Evolutionary conservation across 2,113 vertebrate genomes (phyloP).

Genomic region (Excalfactoria chinensis): DNA sequence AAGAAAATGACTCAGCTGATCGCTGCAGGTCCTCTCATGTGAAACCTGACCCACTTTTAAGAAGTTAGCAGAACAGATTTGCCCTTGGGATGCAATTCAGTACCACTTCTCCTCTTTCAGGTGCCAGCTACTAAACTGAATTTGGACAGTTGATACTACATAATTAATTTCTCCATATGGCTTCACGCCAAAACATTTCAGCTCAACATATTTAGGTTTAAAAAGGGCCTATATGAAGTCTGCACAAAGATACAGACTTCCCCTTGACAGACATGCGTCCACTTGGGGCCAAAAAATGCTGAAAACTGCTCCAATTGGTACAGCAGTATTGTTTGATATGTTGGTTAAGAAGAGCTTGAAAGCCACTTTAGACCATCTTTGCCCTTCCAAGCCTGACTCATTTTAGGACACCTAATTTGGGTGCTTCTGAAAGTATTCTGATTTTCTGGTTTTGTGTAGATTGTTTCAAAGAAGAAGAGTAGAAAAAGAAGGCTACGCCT

Average conservation of each 20-base stretch:
- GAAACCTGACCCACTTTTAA: slow-evolving; percentile 6
- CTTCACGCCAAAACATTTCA: neutral
- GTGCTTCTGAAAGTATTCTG: slow-evolving; percentile 31
- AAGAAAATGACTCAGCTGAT: slow-evolving; percentile 8
- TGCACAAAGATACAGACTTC: neutral
- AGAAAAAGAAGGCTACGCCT: neutral
- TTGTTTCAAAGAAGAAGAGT: neutral
- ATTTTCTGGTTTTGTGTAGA: slow-evolving; percentile 3
- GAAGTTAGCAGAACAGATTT: neutral
- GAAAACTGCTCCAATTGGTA: neutral
- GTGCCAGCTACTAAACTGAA: neutral
- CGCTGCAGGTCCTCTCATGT: neutral
- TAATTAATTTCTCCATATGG: neutral
- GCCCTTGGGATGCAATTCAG: neutral
- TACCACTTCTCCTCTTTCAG: neutral
- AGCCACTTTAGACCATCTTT: neutral
- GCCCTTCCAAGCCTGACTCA: neutral
- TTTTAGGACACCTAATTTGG: neutral
- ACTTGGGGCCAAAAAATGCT: rapidly evolving
- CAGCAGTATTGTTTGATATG: neutral
- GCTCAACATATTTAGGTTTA: neutral
- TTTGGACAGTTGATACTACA: neutral
- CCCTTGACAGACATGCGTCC: neutral
- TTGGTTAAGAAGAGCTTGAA: neutral
- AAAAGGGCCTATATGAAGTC: neutral